Evolutionary conservation across 35 echinoderm and acorn worm genomes (phyloP), one percentile per base, ranked within the genome.

Genomic region (Apostichopus californicus): DNA sequence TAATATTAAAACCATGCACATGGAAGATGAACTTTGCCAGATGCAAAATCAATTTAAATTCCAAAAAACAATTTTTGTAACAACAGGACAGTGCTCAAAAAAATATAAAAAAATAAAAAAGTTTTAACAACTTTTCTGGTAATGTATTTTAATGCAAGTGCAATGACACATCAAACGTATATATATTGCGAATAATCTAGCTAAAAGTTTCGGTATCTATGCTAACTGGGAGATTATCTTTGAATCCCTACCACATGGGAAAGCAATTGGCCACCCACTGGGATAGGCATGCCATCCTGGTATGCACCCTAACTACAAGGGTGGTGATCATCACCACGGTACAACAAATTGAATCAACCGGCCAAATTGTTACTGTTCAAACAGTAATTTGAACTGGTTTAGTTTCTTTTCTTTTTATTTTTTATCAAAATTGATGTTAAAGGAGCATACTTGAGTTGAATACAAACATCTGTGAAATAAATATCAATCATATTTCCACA

Each of bases 241-340:
- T 61, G 58, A 9, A 61, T 20, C 71, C 7, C 71, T 75, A 75
- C 17, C 71, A 26, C 86, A 2, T 73, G 86, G 86, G 58, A 64
- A 89, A 89, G 86, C 86, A 89, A 89, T 89, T 89, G 86, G 64
- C 86, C 86, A 89, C 86, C 86, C 86, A 89, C 86, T 28, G 25
- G 86, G 61, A 13, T 66, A 52, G 60, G 86, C 46, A 89, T 71
- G 86, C 61, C 14, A 66, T 64, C 21, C 20, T 54, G 86, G 64
- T 63, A 72, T 52, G 20, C 57, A 0, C 24, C 64, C 21, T 54
- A 26, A 20, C 5, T 23, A 89, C 13, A 8, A 22, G 9, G 18
- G 61, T 63, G 61, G 68, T 18, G 12, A 53, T 18, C 17, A 17
- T 89, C 57, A 52, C 64, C 6, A 54, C 8, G n/a, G 23, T 73